A percentile compares a stretch with the other conserved stretches of the same genome.
Conservation (phyloP, 2,888 invertebrate genomes). For the Aphidoletes aphidimyza region DNA sequence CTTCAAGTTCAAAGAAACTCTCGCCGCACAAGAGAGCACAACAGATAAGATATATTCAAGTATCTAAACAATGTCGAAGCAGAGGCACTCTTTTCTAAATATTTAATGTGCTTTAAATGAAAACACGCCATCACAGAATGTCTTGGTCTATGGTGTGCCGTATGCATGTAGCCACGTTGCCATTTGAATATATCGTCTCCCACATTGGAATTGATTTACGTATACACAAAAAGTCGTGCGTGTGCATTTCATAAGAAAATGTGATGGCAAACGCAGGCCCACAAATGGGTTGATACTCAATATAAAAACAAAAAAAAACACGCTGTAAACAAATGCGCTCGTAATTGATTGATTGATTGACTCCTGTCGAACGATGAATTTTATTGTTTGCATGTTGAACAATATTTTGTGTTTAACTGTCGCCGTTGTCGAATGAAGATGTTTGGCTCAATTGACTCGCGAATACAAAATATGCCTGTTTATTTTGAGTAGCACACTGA, state of each 20-base stretch:
- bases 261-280: background rate
- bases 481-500: background rate
- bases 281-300: conserved; percentile 21
- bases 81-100: conserved; percentile 11
- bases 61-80: background rate
- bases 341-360: conserved; percentile 52
- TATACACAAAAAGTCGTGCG: background rate
- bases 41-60: conserved; percentile 24
- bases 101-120: conserved; percentile 38
- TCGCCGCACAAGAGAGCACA: background rate
- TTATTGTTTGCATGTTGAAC: conserved; percentile 25
- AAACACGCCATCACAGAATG: background rate
- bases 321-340: conserved; percentile 33
- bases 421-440: conserved; percentile 24
- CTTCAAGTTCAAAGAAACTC: background rate
- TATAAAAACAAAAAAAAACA: background rate
- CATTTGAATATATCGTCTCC: background rate
- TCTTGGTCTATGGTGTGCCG: too few species aligned
- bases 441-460: background rate
- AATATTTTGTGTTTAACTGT: background rate
- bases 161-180: too few species aligned
- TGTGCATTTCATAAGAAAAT: background rate
- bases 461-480: background rate
- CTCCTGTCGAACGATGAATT: conserved; percentile 40
- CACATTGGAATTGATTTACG: background rate